These are phyloP conservation scores for western clawed frog (Xenopus tropicalis) DNA, from an alignment of 2,113 vertebrate genomes.

Conservation along the genomic window UCB_Xtro_10.0 CM004443.2:210499501-210500000, in stretches of 20 bases:
- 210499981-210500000: too few relatives aligned
- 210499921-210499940: slow-evolving; percentile 35
- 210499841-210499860: slow-evolving; percentile 36
- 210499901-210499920: too few relatives aligned
- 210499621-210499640: not conserved
- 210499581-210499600: not conserved
- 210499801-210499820: not conserved
- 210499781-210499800: not conserved
- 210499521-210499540: slow-evolving; percentile 34
- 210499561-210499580: not conserved
- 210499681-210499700: slow-evolving; percentile 34
- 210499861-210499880: not conserved
- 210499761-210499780: slow-evolving; percentile 36
- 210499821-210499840: too few relatives aligned
- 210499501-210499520: not conserved
- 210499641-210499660: not conserved
- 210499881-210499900: not conserved
- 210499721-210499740: not conserved
- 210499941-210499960: not conserved
- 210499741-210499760: too few relatives aligned
- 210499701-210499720: not conserved
- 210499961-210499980: not conserved
- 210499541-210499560: not conserved
- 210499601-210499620: slow-evolving; percentile 33
- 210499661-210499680: too few relatives aligned